A percentile compares a stretch with the other conserved stretches of the same genome.
These are phyloP conservation scores for Apamea epomidion DNA, from an alignment of 2,888 invertebrate species.

Conservation along the genomic window DNA sequence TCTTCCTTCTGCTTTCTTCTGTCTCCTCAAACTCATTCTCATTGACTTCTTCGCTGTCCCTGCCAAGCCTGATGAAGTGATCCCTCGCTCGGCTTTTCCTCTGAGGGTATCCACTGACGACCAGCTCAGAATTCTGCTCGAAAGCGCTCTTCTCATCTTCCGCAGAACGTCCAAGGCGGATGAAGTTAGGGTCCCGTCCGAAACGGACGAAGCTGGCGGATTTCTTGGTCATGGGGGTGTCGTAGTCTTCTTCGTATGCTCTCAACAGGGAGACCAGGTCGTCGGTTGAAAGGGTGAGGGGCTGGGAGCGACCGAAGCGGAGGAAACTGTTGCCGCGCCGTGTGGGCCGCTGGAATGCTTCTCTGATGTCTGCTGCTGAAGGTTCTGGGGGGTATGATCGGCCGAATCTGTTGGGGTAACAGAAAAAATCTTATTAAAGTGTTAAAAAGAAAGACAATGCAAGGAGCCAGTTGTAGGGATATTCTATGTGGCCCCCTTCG, in stretches of 20 bases:
- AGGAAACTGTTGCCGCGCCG: slow-evolving; percentile 85
- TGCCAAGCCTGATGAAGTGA: slow-evolving; percentile 86
- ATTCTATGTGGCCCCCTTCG: background rate
- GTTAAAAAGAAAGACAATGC: background rate
- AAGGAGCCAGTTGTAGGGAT: too few species aligned
- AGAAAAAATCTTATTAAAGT: background rate
- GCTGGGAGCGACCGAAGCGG: slow-evolving; percentile 85
- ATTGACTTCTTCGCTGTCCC: slow-evolving; percentile 83
- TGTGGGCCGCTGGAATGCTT: slow-evolving; percentile 78
- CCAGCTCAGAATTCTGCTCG: slow-evolving; percentile 76
- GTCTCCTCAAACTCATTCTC: slow-evolving; percentile 77
- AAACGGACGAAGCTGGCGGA: slow-evolving; percentile 83
- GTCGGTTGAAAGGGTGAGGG: slow-evolving; percentile 80
- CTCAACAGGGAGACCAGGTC: slow-evolving; percentile 82
- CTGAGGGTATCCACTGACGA: slow-evolving; percentile 79
- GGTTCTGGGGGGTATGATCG: slow-evolving; percentile 85
- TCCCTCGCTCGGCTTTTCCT: slow-evolving; percentile 85
- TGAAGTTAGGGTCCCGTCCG: slow-evolving; percentile 86
- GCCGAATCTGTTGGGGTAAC: slow-evolving; percentile 79
- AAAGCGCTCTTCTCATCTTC: slow-evolving; percentile 77
- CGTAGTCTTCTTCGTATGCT: slow-evolving; percentile 84
- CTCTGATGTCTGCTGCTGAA: slow-evolving; percentile 84
- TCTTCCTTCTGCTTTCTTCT: slow-evolving; percentile 80
- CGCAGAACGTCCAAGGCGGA: slow-evolving; percentile 85
- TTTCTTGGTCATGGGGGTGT: slow-evolving; percentile 77